Conservation (phyloP, 1,140 invertebrate species). For the Sarcophaga peregrina region DNA sequence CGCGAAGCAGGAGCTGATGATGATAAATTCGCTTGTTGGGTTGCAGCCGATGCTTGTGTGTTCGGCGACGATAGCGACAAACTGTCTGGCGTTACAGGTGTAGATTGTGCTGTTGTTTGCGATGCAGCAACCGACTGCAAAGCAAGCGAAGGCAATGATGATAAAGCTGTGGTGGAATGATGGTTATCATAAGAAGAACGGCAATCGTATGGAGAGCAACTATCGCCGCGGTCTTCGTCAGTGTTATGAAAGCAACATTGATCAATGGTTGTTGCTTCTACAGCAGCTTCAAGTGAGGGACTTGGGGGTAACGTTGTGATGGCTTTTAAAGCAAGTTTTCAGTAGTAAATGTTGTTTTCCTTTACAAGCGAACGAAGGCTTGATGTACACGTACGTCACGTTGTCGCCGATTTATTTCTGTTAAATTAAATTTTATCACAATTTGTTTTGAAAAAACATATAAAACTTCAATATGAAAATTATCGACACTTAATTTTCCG, state of each 20-base stretch:
- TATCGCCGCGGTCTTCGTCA: background rate
- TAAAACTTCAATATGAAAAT: background rate
- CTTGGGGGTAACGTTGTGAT: conserved; percentile 44
- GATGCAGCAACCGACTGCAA: background rate
- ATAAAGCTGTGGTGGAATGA: conserved; percentile 20
- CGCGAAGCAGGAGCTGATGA: conserved; percentile 29
- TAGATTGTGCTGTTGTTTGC: background rate
- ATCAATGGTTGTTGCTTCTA: conserved; percentile 44
- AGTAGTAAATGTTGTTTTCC: background rate
- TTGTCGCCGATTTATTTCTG: background rate
- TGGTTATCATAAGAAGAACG: conserved; percentile 8
- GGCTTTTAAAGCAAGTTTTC: background rate
- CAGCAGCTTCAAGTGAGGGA: conserved; percentile 43
- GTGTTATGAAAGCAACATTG: conserved; percentile 22
- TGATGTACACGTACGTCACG: no score
- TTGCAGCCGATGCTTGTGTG: background rate
- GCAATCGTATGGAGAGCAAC: background rate
- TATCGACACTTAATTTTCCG: background rate
- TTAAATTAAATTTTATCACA: conserved; percentile 20
- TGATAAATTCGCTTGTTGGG: conserved; percentile 14
- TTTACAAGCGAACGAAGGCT: background rate
- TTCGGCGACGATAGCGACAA: background rate
- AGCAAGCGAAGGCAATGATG: background rate
- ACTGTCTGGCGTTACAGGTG: background rate
- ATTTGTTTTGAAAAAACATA: background rate